Evolutionary conservation across 2,113 vertebrate species (phyloP), one percentile per base, ranked within the genome.

Genomic region (Pteruthius melanotis): DNA sequence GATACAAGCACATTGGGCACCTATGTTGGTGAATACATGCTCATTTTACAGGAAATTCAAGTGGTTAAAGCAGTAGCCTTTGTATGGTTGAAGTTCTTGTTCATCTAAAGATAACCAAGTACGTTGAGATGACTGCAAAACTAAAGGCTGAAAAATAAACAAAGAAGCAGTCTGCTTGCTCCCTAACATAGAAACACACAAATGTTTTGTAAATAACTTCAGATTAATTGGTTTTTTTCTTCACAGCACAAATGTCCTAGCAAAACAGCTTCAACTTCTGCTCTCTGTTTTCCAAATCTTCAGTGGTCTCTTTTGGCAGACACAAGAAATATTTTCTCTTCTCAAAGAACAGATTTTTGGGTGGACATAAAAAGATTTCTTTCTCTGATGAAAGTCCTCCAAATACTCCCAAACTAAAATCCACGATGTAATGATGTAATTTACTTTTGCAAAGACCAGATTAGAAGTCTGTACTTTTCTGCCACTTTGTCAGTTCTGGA

Each of bases 1-100:
- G 3, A 56, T 13, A n/a, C 7, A 30, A 10, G 21, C 2, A 2
- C 2, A 7, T 13, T 42, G 10, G 28, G 10, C 8, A 24, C 11
- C 18, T 59, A 13, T 5, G 21, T 2, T 49, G 22, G 11, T 22
- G n/a, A 86, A 31, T 30, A 13, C 3, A 15, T 24, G 31, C 1
- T 63, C 16, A 71, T 65, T 57, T 10, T 20, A n/a, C 20, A 53
- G 31, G 63, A 72, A 91, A 33, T 2, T n/a, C 10, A 78, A 21
- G 6, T 21, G 2, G 2, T 40, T 80, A 49, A 78, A 68, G 15
- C 33, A 42, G 27, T 28, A 84, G 33, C 16, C 4, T 85, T 72
- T 60, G 3, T 40, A 9, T 79, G 19, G 4, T 15, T 47, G 18
- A 90, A 76, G 9, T 45, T 35, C n/a, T 83, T 74, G 17, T 10